phyloP scores from a whole-genome alignment of 1,140 invertebrate species.

The Metaphire vulgaris region DNA sequence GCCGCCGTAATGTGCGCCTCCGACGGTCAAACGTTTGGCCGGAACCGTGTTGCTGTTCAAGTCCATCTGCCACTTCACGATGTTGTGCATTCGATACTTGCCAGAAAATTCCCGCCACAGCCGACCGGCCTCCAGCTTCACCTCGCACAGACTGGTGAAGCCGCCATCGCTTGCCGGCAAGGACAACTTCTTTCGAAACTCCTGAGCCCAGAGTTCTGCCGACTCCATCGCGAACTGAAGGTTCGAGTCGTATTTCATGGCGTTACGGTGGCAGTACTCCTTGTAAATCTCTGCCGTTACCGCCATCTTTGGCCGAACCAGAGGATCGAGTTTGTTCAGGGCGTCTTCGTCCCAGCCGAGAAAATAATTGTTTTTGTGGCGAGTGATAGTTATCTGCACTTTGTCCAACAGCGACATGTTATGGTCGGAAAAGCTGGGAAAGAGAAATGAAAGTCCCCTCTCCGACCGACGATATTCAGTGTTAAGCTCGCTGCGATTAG shows the following conservation, averaged over 20 bases:
- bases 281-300: slow-evolving; percentile 31
- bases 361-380: slow-evolving; percentile 33
- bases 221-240: slow-evolving; percentile 31
- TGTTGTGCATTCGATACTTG: slow-evolving; percentile 30
- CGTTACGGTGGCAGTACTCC: slow-evolving; percentile 29
- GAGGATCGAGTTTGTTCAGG: slow-evolving; percentile 20
- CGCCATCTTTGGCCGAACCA: slow-evolving; percentile 27
- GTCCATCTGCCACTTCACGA: slow-evolving; percentile 29
- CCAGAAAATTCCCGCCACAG: slow-evolving; percentile 26
- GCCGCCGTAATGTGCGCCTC: too few species aligned
- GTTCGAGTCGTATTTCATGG: slow-evolving; percentile 30
- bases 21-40: background rate
- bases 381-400: slow-evolving; percentile 27
- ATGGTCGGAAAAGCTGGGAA: slow-evolving; percentile 22
- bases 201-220: slow-evolving; percentile 28
- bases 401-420: slow-evolving; percentile 24
- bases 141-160: slow-evolving; percentile 29
- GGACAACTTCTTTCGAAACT: slow-evolving; percentile 26
- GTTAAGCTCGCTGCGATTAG: background rate
- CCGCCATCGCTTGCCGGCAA: slow-evolving; percentile 26
- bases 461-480: slow-evolving; percentile 23
- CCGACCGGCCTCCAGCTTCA: slow-evolving; percentile 25
- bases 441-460: slow-evolving; percentile 24
- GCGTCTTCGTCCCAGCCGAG: slow-evolving; percentile 29
- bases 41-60: slow-evolving; percentile 18